A percentile compares a stretch with the other conserved stretches of the same genome.
phyloP scores from a whole-genome alignment of 1,140 invertebrate genomes.

The Bombus terrestris region DNA sequence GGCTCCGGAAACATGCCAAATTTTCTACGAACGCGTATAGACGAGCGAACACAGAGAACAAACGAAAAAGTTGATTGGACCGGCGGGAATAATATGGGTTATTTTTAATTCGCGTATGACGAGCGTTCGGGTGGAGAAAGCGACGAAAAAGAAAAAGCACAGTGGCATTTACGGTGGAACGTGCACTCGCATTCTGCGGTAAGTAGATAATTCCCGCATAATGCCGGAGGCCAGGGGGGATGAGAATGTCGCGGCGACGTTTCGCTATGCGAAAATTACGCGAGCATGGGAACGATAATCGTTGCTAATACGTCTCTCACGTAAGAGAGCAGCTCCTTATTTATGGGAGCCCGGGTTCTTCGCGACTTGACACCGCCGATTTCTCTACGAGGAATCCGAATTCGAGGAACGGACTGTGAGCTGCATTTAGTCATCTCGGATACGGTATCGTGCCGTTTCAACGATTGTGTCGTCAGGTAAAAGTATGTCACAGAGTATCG shows the following conservation, averaged over 20 bases:
- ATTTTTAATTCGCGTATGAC: slow-evolving; percentile 41
- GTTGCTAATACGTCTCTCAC: slow-evolving; percentile 58
- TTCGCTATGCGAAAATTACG: slow-evolving; percentile 68
- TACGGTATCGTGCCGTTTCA: not conserved
- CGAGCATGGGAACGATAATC: slow-evolving; percentile 63
- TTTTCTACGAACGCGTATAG: not conserved
- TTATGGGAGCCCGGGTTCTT: slow-evolving; percentile 30
- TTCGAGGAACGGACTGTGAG: slow-evolving; percentile 18
- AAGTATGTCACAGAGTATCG: not conserved
- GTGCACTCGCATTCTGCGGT: slow-evolving; percentile 64
- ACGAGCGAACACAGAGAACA: not conserved
- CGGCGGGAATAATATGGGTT: slow-evolving; percentile 19
- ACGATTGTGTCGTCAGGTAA: not conserved
- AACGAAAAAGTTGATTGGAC: not conserved
- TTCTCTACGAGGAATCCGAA: slow-evolving; percentile 6
- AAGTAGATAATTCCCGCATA: slow-evolving; percentile 70
- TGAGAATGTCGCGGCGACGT: slow-evolving; percentile 62
- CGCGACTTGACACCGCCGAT: not conserved
- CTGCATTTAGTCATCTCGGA: slow-evolving; percentile 13
- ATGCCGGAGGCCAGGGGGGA: slow-evolving; percentile 32
- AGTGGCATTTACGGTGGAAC: slow-evolving; percentile 33
- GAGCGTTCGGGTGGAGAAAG: slow-evolving; percentile 34
- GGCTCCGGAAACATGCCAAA: not conserved
- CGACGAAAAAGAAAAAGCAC: slow-evolving; percentile 50
- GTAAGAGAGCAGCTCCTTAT: slow-evolving; percentile 37